A percentile compares a stretch with the other conserved stretches of the same genome.
phyloP scores from a whole-genome alignment of 2,113 vertebrate genomes.

The Pelecanoides urinatrix region DNA sequence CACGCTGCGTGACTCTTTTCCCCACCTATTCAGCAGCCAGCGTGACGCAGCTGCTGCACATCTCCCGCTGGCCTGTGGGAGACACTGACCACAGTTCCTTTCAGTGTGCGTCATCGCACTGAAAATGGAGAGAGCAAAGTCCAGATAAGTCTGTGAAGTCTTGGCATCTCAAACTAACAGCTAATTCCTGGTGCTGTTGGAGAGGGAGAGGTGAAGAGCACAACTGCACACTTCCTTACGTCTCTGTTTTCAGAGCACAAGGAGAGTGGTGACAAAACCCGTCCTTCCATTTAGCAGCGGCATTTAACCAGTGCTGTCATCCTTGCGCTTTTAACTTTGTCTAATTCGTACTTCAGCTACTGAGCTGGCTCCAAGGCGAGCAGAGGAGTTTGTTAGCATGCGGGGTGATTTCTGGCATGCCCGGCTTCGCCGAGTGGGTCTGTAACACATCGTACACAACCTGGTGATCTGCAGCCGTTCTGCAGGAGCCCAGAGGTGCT shows the following conservation, averaged over 20 bases:
- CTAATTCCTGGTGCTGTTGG: background rate
- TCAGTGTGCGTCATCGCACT: background rate
- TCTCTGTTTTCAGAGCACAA: background rate
- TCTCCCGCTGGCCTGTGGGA: background rate
- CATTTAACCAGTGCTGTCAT: background rate
- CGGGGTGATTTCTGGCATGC: background rate
- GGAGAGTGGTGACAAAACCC: background rate
- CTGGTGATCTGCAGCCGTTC: background rate
- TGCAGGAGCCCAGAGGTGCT: background rate
- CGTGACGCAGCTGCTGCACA: background rate
- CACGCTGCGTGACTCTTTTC: too few species aligned
- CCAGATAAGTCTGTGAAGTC: background rate
- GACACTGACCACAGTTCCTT: too few species aligned
- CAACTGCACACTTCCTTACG: accelerated
- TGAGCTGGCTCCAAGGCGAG: background rate
- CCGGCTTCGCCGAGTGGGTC: background rate
- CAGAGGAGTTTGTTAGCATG: background rate
- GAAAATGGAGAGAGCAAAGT: background rate
- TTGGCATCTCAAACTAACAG: background rate
- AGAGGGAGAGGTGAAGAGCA: background rate
- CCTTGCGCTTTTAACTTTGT: background rate
- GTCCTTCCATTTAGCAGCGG: background rate
- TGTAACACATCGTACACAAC: background rate
- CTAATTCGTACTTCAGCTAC: background rate
- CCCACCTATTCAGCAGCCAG: background rate